Percentiles rank a stretch among this genome's conserved stretches.
Evolutionary conservation across 2,888 invertebrate genomes (phyloP).

Genomic region (Drosophila neotestacea): DNA sequence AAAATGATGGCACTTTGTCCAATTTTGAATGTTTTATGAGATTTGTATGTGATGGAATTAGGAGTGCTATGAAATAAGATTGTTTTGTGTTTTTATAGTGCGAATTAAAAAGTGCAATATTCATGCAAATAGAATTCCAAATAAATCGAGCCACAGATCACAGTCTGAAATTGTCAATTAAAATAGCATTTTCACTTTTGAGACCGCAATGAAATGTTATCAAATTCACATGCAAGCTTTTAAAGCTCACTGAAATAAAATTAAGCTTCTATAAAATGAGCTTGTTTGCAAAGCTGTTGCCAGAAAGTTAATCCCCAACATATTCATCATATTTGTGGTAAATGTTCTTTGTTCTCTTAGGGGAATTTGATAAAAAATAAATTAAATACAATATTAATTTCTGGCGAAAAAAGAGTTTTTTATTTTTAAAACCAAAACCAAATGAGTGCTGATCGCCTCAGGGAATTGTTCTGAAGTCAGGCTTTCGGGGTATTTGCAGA

Average conservation of each 20-base stretch:
- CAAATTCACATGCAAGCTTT: no score
- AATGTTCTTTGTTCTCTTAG: neutral
- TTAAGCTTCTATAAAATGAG: neutral
- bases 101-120: conserved; percentile 10
- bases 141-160: neutral
- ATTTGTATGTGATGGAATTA: conserved; percentile 62
- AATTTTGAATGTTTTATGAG: conserved; percentile 55
- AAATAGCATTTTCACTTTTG: neutral
- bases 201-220: neutral
- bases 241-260: no score
- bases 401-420: neutral
- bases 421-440: neutral
- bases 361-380: neutral
- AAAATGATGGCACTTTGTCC: conserved; percentile 45
- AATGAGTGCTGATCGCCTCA: neutral
- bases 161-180: neutral
- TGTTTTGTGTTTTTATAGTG: conserved; percentile 16
- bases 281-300: neutral
- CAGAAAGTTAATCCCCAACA: neutral
- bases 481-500: conserved; percentile 14
- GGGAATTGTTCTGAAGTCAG: conserved; percentile 1
- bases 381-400: neutral
- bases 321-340: neutral
- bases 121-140: conserved; percentile 10
- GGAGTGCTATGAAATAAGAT: conserved; percentile 24